Conservation (phyloP, 2,888 invertebrate species). For the Pediacus dermestoides region DNA sequence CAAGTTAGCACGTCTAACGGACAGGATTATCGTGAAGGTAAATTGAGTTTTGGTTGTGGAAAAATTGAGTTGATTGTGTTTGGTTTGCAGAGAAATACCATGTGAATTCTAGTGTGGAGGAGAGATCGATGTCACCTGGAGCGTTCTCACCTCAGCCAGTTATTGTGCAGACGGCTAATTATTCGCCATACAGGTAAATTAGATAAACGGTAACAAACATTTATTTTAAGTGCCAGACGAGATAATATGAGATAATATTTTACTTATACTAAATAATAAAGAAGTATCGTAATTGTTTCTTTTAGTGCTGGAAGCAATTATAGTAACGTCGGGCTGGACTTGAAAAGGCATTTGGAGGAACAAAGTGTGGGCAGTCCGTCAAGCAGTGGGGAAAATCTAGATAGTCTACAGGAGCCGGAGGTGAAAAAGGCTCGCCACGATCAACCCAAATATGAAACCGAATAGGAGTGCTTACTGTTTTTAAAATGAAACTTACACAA, state of each 20-base stretch:
- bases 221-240: no score
- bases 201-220: no score
- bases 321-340: slow-evolving; percentile 41
- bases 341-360: slow-evolving; percentile 46
- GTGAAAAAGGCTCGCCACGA: slow-evolving; percentile 44
- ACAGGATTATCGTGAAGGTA: slow-evolving; percentile 47
- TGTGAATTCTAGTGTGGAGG: slow-evolving; percentile 51
- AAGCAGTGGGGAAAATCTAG: slow-evolving; percentile 39
- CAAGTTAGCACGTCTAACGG: slow-evolving; percentile 43
- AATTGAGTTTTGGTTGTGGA: slow-evolving; percentile 9
- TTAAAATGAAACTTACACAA: no score
- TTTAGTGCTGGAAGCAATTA: slow-evolving; percentile 36
- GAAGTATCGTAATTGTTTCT: slow-evolving; percentile 7
- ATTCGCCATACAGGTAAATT: slow-evolving; percentile 55
- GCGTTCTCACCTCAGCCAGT: slow-evolving; percentile 60
- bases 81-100: slow-evolving; percentile 52
- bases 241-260: no score
- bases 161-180: slow-evolving; percentile 57
- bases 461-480: no score
- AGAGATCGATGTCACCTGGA: slow-evolving; percentile 57
- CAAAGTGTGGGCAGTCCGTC: slow-evolving; percentile 45
- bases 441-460: slow-evolving; percentile 44
- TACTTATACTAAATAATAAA: no score
- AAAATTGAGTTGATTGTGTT: slow-evolving; percentile 3
- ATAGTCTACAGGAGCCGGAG: slow-evolving; percentile 44